Base-by-base conservation (phyloP, 2,888 invertebrate species). In the Fragum sueziense region DNA sequence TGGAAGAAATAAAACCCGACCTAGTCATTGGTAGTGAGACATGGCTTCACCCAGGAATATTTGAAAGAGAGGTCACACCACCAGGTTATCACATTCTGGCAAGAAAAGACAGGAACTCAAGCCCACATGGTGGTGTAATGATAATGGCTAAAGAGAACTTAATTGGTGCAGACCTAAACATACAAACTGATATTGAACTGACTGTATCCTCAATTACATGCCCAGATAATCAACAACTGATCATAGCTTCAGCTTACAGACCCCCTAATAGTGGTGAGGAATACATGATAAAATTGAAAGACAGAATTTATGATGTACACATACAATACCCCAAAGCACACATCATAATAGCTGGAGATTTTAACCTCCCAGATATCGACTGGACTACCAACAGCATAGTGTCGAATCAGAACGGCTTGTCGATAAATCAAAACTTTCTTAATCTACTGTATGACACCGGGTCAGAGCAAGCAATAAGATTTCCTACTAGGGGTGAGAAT, bases 111-210 rank as follows among this genome's bases (percentile, higher is more conserved):
- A 34, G 69, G 6, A 4, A 14, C 37, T 17, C n/a, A 25, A 34
- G 33, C 41, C 57, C 6, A 7, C 65, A 71, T 71, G 71, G 71
- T 37, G 76, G 71, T 29, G 71, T 76, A 1, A 65, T 65, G n/a
- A 76, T 76, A 17, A 54, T 54, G 25, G 71, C 76, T 2, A 75
- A 70, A 41, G 69, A 75, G 0, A 37, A 37, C 59, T 57, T 74
- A 17, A 25, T 41, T 20, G 73, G 51, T 20, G n/a, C 25, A 7
- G 34, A 77, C 4, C 9, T 77, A 6, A 20, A 61, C 17, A 25
- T 61, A n/a, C 1, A 9, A 20, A 61, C 54, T 17, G 2, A 14
- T 9, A 25, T 57, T 6, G 76, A 72, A 34, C 9, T 72, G 17
- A 37, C 27, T 17, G 65, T 57, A n/a, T 51, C 77, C 47, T 27